These are phyloP conservation scores for Drosophila paulistorum DNA, from an alignment of 1,140 invertebrate genomes.

Conservation along the genomic window DNA sequence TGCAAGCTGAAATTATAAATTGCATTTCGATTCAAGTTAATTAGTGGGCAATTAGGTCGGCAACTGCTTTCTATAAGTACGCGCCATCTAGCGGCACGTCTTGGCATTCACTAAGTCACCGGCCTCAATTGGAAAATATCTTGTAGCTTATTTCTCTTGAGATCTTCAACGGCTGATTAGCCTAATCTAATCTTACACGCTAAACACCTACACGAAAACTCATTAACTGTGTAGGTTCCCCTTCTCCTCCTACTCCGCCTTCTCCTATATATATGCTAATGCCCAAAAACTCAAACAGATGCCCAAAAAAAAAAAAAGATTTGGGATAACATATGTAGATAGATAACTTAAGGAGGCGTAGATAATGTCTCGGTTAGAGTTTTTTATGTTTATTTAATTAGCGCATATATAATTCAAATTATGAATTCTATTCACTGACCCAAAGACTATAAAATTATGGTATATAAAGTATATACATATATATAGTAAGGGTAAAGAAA, in stretches of 20 bases:
- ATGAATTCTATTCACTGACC: conserved; percentile 52
- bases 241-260: not conserved
- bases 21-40: conserved; percentile 69
- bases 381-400: conserved; percentile 79
- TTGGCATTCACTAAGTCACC: conserved; percentile 34
- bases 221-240: conserved; percentile 50
- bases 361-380: conserved; percentile 56
- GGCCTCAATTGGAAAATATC: not conserved
- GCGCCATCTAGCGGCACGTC: conserved; percentile 33
- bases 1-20: conserved; percentile 76
- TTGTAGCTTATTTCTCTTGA: conserved; percentile 13
- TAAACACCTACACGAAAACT: conserved; percentile 69
- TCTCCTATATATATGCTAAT: conserved; percentile 54
- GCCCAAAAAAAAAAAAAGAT: conserved; percentile 35
- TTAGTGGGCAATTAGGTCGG: conserved; percentile 64
- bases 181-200: conserved; percentile 79
- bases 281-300: conserved; percentile 1
- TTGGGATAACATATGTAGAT: conserved; percentile 57
- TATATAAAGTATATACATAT: conserved; percentile 17
- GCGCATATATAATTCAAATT: conserved; percentile 66
- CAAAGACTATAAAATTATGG: conserved; percentile 33
- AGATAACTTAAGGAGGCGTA: conserved; percentile 79
- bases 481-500: conserved; percentile 16
- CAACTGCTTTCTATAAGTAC: conserved; percentile 35
- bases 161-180: conserved; percentile 66